Conservation (phyloP, 2,113 vertebrate species). For the Centropus bengalensis region DNA sequence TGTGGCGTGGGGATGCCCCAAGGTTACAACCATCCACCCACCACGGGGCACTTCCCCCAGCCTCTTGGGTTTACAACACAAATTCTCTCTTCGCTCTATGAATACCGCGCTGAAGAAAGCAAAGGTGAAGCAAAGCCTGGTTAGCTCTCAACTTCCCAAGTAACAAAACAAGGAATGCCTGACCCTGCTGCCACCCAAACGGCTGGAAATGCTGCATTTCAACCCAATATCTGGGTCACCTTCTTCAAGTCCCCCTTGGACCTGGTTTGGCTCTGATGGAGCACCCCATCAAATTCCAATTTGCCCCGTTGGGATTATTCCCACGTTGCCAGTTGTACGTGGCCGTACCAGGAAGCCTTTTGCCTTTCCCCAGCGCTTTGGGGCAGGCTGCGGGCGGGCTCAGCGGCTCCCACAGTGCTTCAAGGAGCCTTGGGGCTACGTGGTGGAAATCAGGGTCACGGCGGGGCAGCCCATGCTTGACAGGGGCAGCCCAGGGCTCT, state of each 20-base stretch:
- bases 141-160: neutral
- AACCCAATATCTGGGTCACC: neutral
- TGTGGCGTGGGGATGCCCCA: neutral
- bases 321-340: neutral
- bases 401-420: neutral
- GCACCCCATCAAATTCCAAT: neutral
- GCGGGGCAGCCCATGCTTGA: slow-evolving; percentile 3
- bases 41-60: accelerated
- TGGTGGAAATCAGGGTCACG: slow-evolving; percentile 41
- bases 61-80: neutral
- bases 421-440: slow-evolving; percentile 18
- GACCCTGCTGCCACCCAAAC: neutral
- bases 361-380: neutral
- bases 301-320: neutral
- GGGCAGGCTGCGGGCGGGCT: neutral
- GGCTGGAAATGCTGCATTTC: neutral
- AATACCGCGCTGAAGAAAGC: neutral
- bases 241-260: neutral
- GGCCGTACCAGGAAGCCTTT: neutral
- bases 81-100: neutral
- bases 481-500: slow-evolving; percentile 57
- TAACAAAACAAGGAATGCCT: neutral
- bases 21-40: accelerated
- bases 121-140: neutral
- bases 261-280: neutral